A percentile compares a stretch with the other conserved stretches of the same genome.
Evolutionary conservation across 2,113 vertebrate genomes (phyloP).

Genomic region (Xerus inauris): DNA sequence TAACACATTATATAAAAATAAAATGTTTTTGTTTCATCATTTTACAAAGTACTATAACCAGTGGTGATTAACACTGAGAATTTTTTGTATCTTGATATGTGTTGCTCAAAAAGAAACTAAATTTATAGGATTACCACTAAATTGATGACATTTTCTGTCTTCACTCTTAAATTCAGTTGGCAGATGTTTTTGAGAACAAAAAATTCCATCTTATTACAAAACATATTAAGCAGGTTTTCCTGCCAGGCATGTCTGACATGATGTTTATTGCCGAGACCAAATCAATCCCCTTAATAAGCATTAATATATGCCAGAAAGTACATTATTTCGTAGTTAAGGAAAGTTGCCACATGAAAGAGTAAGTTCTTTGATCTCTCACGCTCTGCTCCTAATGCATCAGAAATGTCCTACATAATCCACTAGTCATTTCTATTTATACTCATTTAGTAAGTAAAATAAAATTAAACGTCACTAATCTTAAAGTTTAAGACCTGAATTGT

Average conservation of each 20-base stretch:
- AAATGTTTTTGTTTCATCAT: slow-evolving; percentile 86
- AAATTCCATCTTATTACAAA: slow-evolving; percentile 89
- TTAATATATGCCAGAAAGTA: slow-evolving; percentile 85
- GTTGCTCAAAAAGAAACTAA: slow-evolving; percentile 81
- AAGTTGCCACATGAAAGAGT: slow-evolving; percentile 85
- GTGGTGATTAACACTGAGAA: slow-evolving; percentile 80
- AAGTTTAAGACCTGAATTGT: slow-evolving; percentile 52
- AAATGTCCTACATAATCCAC: slow-evolving; percentile 72
- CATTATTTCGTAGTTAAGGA: slow-evolving; percentile 85
- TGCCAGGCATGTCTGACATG: slow-evolving; percentile 88
- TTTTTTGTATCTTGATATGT: slow-evolving; percentile 80
- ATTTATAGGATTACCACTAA: slow-evolving; percentile 87
- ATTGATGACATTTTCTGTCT: slow-evolving; percentile 91
- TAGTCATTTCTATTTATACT: slow-evolving; percentile 66
- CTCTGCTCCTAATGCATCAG: slow-evolving; percentile 70
- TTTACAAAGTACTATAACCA: slow-evolving; percentile 82
- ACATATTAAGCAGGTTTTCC: slow-evolving; percentile 88
- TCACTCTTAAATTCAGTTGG: slow-evolving; percentile 87
- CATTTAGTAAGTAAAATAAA: slow-evolving; percentile 71
- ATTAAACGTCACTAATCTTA: slow-evolving; percentile 57
- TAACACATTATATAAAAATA: slow-evolving; percentile 87
- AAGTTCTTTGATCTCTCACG: slow-evolving; percentile 86
- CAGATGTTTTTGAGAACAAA: slow-evolving; percentile 91
- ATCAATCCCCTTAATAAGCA: slow-evolving; percentile 86
- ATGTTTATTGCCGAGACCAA: slow-evolving; percentile 89